These are phyloP conservation scores for Sepiola atlantica DNA, from an alignment of 2,888 invertebrate genomes.

Conservation along the genomic window DNA sequence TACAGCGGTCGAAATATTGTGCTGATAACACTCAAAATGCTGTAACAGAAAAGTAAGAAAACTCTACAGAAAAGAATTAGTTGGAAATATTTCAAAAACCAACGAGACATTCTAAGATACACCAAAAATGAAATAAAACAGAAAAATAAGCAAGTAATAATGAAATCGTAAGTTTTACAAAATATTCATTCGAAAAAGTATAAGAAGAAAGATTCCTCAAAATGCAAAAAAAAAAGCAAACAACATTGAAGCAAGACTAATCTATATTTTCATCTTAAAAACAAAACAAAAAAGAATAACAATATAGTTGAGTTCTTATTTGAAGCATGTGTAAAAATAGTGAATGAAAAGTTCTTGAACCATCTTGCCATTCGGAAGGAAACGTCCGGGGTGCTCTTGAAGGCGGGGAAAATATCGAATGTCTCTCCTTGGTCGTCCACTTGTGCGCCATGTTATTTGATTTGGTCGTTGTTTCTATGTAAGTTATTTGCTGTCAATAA, in stretches of 20 bases:
- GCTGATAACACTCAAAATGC: too few species aligned
- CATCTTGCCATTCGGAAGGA: background rate
- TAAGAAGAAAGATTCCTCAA: background rate
- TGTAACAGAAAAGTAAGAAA: too few species aligned
- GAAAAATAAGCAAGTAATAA: too few species aligned
- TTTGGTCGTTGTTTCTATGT: background rate
- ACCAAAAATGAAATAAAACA: too few species aligned
- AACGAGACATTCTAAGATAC: too few species aligned
- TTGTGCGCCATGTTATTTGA: background rate
- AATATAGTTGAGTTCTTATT: background rate
- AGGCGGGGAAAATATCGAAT: background rate
- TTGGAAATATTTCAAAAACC: too few species aligned
- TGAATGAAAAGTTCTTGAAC: background rate
- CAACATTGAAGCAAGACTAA: background rate
- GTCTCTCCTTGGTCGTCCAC: background rate
- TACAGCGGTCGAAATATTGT: too few species aligned
- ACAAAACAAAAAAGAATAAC: background rate
- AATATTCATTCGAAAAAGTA: too few species aligned
- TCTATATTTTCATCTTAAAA: background rate
- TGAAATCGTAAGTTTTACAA: too few species aligned
- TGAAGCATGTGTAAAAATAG: background rate
- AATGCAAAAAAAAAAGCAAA: background rate
- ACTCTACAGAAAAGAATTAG: too few species aligned
- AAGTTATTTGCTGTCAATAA: conserved; percentile 18
- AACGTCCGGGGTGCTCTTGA: background rate